Conservation (phyloP, 2,113 vertebrate genomes). For the Engraulis encrasicolus region DNA sequence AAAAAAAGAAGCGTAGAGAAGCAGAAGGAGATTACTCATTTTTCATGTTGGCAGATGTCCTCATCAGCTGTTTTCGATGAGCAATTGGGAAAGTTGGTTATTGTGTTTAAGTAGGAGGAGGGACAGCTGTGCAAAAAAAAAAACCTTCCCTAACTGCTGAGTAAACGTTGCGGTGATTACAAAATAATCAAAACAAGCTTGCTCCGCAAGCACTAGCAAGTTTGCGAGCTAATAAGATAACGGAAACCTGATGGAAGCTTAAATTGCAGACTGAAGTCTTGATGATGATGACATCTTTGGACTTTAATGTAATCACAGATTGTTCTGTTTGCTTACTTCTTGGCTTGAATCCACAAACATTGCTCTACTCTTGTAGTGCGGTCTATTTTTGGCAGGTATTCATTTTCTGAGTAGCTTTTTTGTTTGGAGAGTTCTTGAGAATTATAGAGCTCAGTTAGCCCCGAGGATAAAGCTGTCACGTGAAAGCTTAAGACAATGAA, state of each 20-base stretch:
- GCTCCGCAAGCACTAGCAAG: not conserved
- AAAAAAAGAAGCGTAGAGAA: constrained; percentile 71
- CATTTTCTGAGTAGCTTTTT: not conserved
- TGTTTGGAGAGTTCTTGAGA: not conserved
- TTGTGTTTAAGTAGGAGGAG: constrained; percentile 72
- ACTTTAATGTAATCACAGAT: not conserved
- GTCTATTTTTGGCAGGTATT: not conserved
- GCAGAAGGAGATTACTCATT: constrained; percentile 95
- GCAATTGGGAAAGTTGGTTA: constrained; percentile 89
- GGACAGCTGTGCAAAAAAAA: constrained; percentile 12
- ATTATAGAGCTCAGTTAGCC: constrained; percentile 4
- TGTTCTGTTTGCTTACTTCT: not conserved
- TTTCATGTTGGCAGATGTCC: constrained; percentile 90
- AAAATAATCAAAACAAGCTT: not conserved
- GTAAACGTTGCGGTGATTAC: not conserved
- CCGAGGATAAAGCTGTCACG: not conserved
- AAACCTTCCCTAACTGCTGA: not conserved
- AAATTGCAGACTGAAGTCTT: not conserved
- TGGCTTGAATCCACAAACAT: not conserved
- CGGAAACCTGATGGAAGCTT: not conserved
- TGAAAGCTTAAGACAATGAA: not conserved
- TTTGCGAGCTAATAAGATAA: constrained; percentile 12
- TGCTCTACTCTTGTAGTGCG: not conserved
- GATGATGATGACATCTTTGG: not conserved
- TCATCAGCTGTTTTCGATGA: constrained; percentile 91